Percentiles rank a stretch among this genome's conserved stretches.
Conservation (phyloP, 2,888 invertebrate species). For the Alitta virens region DNA sequence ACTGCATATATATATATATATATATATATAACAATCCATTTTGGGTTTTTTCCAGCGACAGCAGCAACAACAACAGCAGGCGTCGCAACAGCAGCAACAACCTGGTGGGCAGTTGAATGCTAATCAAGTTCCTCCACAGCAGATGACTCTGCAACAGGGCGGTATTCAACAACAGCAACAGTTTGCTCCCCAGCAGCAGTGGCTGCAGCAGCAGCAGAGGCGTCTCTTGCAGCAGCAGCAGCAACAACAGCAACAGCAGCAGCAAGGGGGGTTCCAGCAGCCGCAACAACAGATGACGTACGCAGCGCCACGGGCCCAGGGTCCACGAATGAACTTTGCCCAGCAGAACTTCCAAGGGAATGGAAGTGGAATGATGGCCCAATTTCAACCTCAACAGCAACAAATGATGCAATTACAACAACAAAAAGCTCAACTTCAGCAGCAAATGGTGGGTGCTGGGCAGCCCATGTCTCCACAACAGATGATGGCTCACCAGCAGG, state of each 20-base stretch:
- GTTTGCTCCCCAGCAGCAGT: constrained; percentile 31
- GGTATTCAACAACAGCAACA: constrained; percentile 24
- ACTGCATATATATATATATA: too few relatives aligned
- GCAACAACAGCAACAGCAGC: constrained; percentile 49
- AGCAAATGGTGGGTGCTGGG: constrained; percentile 56
- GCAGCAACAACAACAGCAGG: constrained; percentile 56
- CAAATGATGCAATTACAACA: constrained; percentile 49
- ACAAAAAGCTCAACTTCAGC: constrained; percentile 53
- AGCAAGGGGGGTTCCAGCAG: constrained; percentile 39
- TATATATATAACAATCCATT: too few relatives aligned
- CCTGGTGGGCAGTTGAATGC: constrained; percentile 29
- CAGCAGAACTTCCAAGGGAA: constrained; percentile 20
- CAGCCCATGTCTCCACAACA: constrained; percentile 66
- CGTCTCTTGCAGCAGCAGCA: constrained; percentile 15
- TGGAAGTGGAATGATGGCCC: constrained; percentile 10
- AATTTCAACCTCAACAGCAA: constrained; percentile 36
- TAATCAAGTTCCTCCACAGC: constrained; percentile 17
- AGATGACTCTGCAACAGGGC: constrained; percentile 62
- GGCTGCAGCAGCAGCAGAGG: constrained; percentile 30
- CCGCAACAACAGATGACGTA: constrained; percentile 17
- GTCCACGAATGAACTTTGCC: neutral
- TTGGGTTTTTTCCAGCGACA: constrained; percentile 29
- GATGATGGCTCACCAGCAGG: constrained; percentile 63
- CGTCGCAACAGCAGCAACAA: constrained; percentile 59
- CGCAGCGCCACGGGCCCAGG: neutral